phyloP scores from a whole-genome alignment of 2,888 invertebrate species.

The Rhingia rostrata region DNA sequence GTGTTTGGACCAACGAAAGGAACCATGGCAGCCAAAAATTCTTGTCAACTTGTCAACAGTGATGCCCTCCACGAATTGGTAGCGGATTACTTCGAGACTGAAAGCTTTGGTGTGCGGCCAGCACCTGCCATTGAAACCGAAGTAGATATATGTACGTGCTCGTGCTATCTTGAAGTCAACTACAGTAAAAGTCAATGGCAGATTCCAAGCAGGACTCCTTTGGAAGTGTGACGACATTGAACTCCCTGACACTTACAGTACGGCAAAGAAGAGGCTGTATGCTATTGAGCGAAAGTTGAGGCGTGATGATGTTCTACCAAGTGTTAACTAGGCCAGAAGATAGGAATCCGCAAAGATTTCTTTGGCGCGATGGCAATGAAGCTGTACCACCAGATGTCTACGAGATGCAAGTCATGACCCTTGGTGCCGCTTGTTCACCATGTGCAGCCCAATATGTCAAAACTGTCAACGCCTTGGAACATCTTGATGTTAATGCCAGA shows the following conservation, averaged over 20 bases:
- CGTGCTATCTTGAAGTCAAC: conserved; percentile 77
- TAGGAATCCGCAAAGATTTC: conserved; percentile 52
- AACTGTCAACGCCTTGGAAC: conserved; percentile 31
- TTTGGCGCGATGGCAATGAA: conserved; percentile 32
- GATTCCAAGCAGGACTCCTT: conserved; percentile 54
- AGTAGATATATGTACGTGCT: too few relatives aligned
- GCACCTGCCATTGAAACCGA: conserved; percentile 40
- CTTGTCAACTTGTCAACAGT: conserved; percentile 17
- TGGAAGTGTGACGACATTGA: conserved; percentile 68
- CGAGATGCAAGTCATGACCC: conserved; percentile 71
- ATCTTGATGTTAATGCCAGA: conserved; percentile 31
- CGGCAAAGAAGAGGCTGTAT: conserved; percentile 4
- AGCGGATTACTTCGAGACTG: conserved; percentile 10
- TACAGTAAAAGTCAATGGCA: conserved; percentile 70
- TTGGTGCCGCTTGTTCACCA: conserved; percentile 73
- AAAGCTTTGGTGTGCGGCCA: conserved; percentile 27
- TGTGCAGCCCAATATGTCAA: too few relatives aligned
- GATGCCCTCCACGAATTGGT: conserved; percentile 23
- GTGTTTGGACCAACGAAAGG: conserved; percentile 33
- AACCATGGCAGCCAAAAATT: background rate
- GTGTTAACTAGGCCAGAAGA: conserved; percentile 33
- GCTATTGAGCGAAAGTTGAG: too few relatives aligned
- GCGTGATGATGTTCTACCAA: conserved; percentile 71
- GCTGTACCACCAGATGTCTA: conserved; percentile 48
- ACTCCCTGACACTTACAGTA: conserved; percentile 9